Evolutionary conservation across 2,888 invertebrate genomes (phyloP).

Genomic region (Drosophila ochracea): DNA sequence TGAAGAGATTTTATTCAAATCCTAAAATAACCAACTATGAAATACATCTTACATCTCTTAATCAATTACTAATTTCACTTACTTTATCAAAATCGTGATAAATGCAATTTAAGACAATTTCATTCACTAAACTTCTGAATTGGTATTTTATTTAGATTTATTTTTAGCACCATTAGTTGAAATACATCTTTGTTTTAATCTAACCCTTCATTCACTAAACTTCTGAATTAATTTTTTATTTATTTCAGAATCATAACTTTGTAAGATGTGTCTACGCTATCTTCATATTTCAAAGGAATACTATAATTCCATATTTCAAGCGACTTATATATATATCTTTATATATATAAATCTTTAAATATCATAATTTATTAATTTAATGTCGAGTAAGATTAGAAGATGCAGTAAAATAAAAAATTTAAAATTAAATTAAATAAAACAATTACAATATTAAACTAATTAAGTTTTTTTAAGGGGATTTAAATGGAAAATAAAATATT

Average conservation of each 20-base stretch:
- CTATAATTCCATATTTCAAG: accelerated
- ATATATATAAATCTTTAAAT: not conserved
- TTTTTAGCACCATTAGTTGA: not conserved
- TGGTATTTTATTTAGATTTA: not conserved
- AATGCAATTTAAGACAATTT: not conserved
- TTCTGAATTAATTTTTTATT: not conserved
- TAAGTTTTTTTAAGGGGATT: no score
- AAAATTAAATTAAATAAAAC: not conserved
- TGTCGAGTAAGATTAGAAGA: accelerated
- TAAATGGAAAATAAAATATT: not conserved
- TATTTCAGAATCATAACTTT: not conserved
- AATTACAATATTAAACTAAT: no score
- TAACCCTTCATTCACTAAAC: not conserved
- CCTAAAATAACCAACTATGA: not conserved
- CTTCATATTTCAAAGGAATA: not conserved
- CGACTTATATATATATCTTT: not conserved
- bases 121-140: no score
- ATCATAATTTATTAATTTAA: no score
- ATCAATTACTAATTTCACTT: not conserved
- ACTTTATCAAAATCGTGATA: not conserved
- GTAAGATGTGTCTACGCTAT: not conserved
- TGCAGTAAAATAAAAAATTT: accelerated
- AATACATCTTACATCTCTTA: not conserved
- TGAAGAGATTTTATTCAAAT: not conserved
- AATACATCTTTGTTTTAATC: not conserved